Conservation (phyloP, 2,888 invertebrate species). For the Agrotis puta region DNA sequence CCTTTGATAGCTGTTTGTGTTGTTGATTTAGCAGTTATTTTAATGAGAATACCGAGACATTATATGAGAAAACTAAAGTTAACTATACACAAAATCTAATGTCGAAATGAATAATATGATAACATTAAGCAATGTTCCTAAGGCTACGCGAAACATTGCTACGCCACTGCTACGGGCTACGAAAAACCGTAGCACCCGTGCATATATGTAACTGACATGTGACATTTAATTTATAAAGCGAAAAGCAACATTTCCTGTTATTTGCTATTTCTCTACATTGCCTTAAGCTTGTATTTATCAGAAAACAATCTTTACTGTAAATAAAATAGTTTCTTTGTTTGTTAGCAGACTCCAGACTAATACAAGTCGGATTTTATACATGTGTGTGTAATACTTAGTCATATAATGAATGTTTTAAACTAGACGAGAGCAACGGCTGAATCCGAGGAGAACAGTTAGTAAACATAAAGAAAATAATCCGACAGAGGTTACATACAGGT, state of each 20-base stretch:
- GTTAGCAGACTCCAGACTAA: no score
- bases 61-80: background rate
- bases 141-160: slow-evolving; percentile 5
- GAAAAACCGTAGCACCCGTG: slow-evolving; percentile 11
- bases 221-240: background rate
- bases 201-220: background rate
- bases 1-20: background rate
- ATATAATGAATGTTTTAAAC: no score
- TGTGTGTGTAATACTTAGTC: no score
- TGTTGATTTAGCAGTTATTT: slow-evolving; percentile 2
- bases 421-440: no score
- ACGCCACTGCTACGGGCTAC: slow-evolving; percentile 31
- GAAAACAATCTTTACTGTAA: background rate
- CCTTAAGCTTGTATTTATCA: background rate
- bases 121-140: background rate
- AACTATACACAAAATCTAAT: background rate
- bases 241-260: background rate
- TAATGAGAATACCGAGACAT: background rate
- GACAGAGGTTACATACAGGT: background rate
- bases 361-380: no score
- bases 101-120: background rate
- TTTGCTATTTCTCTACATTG: background rate
- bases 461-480: slow-evolving; percentile 10
- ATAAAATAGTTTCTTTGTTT: no score
- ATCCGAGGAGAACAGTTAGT: no score